Evolutionary conservation across 2,113 vertebrate species (phyloP).

Genomic region (Tupaia chinensis): DNA sequence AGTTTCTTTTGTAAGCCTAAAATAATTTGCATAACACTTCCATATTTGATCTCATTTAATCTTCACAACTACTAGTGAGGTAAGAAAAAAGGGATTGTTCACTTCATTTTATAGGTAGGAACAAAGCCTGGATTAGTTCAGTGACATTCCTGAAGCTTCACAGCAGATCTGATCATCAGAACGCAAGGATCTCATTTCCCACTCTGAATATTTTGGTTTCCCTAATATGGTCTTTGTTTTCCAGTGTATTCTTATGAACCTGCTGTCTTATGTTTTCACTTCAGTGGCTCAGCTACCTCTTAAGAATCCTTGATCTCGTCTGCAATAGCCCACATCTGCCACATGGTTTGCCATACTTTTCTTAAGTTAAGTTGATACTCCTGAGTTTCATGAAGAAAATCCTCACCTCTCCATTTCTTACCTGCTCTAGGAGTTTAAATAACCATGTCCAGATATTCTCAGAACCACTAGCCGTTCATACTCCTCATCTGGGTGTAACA

Average conservation of each 20-base stretch:
- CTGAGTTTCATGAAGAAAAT: slow-evolving; percentile 22
- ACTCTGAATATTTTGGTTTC: neutral
- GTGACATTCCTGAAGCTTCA: neutral
- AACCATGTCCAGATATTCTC: neutral
- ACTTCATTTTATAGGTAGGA: neutral
- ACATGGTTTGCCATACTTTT: neutral
- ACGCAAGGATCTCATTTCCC: neutral
- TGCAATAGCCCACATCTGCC: neutral
- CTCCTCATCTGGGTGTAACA: neutral
- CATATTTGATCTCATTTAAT: neutral
- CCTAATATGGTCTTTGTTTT: neutral
- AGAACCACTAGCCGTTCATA: neutral
- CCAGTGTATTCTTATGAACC: neutral
- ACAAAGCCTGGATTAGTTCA: neutral
- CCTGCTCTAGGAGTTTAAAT: neutral
- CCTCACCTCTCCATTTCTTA: neutral
- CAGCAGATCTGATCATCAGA: neutral
- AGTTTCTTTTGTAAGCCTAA: neutral
- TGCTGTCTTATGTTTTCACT: neutral
- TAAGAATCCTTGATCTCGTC: neutral
- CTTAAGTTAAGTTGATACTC: neutral
- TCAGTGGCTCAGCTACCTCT: neutral
- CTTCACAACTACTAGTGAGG: neutral
- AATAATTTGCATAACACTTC: neutral
- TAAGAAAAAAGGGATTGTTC: neutral